A percentile compares a stretch with the other conserved stretches of the same genome.
Conservation (phyloP, 2,888 invertebrate genomes). For the Drosophila tripunctata region DNA sequence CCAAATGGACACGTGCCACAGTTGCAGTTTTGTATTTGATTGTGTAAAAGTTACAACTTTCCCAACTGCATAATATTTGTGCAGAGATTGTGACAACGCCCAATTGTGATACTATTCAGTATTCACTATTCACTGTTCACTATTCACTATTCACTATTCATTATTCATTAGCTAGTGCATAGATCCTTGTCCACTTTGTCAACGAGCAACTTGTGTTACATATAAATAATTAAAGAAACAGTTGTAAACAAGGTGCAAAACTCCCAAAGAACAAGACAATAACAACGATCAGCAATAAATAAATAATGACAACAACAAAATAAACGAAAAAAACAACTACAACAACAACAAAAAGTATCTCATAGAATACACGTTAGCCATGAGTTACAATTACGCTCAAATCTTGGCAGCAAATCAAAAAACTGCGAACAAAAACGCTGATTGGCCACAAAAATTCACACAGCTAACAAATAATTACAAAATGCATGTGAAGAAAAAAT, state of each 20-base stretch:
- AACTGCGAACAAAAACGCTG: slow-evolving; percentile 79
- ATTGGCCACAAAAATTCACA: slow-evolving; percentile 80
- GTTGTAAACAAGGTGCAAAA: slow-evolving; percentile 70
- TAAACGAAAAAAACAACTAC: background rate
- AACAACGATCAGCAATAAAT: slow-evolving; percentile 22
- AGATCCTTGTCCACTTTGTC: slow-evolving; percentile 78
- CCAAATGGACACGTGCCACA: slow-evolving; percentile 64
- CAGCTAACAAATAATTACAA: slow-evolving; percentile 76
- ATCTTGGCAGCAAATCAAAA: slow-evolving; percentile 74
- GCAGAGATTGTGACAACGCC: slow-evolving; percentile 22
- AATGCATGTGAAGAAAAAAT: slow-evolving; percentile 51
- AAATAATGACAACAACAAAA: slow-evolving; percentile 18
- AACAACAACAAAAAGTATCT: slow-evolving; percentile 51
- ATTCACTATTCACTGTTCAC: slow-evolving; percentile 47
- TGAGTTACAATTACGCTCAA: slow-evolving; percentile 75
- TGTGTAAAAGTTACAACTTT: slow-evolving; percentile 57
- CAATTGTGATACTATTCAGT: slow-evolving; percentile 21
- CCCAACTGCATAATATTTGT: slow-evolving; percentile 14
- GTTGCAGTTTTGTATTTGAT: background rate
- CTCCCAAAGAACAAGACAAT: slow-evolving; percentile 60
- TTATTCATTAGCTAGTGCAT: slow-evolving; percentile 60
- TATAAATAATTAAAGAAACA: slow-evolving; percentile 75
- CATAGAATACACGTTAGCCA: slow-evolving; percentile 79
- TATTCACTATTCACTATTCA: background rate
- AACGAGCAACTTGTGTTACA: slow-evolving; percentile 63